A percentile compares a stretch with the other conserved stretches of the same genome.
Evolutionary conservation across 2,888 invertebrate species (phyloP).

Genomic region (Anorthoa munda): DNA sequence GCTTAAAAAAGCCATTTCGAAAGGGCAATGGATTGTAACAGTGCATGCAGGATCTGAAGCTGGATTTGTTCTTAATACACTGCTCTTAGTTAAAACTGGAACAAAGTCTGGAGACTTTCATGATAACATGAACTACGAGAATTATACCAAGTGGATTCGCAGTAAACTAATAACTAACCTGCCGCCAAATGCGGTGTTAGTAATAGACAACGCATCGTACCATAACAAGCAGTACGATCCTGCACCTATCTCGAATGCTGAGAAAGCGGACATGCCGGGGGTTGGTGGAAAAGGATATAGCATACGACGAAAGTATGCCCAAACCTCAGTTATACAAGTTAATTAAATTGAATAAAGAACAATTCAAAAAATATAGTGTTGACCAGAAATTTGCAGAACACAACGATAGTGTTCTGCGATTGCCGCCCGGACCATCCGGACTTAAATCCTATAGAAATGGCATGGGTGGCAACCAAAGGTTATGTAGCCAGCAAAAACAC

Average conservation of each 20-base stretch:
- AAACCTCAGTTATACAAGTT: background rate
- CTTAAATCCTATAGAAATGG: background rate
- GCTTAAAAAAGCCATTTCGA: background rate
- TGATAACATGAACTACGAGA: slow-evolving; percentile 1
- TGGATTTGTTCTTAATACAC: slow-evolving; percentile 7
- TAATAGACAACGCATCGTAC: too few species aligned
- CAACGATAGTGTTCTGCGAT: background rate
- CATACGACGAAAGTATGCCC: background rate
- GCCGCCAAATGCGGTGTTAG: slow-evolving; percentile 1
- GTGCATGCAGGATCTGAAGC: slow-evolving; percentile 5
- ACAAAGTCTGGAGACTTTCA: background rate
- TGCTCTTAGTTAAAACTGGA: background rate
- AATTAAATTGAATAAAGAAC: background rate
- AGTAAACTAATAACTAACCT: background rate
- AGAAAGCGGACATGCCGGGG: slow-evolving; percentile 7
- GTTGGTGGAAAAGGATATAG: background rate
- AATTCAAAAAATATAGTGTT: background rate
- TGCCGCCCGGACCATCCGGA: background rate
- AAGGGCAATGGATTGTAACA: background rate
- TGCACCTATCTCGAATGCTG: slow-evolving; percentile 1
- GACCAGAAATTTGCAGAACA: too few species aligned
- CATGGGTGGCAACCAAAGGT: background rate
- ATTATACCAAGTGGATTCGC: slow-evolving; percentile 3
- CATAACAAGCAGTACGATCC: background rate
- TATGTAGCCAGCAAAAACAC: background rate